These are phyloP conservation scores for Daptonema setosum DNA, from an alignment of 2,888 invertebrate species.

Conservation along the genomic window DNA sequence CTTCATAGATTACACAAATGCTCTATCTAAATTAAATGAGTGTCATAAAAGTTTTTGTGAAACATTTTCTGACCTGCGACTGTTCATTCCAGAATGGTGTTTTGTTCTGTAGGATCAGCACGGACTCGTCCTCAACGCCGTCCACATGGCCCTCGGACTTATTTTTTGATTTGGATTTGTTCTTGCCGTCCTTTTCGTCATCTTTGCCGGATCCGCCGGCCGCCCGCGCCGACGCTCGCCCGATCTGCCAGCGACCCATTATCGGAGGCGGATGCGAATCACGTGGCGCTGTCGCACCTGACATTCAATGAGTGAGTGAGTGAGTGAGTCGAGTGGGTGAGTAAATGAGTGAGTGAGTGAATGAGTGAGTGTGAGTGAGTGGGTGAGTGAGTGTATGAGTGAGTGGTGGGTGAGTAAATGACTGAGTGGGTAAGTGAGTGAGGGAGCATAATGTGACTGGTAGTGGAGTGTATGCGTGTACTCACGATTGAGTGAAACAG, in stretches of 20 bases:
- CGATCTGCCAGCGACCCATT: neutral
- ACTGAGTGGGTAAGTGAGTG: no score
- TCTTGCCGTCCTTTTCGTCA: neutral
- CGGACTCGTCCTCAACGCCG: neutral
- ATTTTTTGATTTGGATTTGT: no score
- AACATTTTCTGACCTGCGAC: conserved; percentile 69
- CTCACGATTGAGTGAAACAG: no score
- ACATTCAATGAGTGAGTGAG: no score
- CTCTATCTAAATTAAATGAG: neutral
- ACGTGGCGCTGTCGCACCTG: neutral
- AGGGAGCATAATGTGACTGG: no score
- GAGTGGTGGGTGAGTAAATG: no score
- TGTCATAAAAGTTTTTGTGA: no score
- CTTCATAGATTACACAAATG: neutral
- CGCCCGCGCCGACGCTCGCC: neutral
- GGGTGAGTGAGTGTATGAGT: no score
- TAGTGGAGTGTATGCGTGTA: no score
- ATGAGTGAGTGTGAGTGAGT: no score
- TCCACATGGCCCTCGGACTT: neutral
- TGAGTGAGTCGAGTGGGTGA: no score
- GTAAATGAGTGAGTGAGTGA: no score
- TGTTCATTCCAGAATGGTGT: conserved; percentile 96
- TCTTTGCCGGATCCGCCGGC: neutral
- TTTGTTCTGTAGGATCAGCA: conserved; percentile 65
- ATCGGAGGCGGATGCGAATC: neutral